phyloP scores from a whole-genome alignment of 2,888 invertebrate genomes.

The Zonitis immaculata region DNA sequence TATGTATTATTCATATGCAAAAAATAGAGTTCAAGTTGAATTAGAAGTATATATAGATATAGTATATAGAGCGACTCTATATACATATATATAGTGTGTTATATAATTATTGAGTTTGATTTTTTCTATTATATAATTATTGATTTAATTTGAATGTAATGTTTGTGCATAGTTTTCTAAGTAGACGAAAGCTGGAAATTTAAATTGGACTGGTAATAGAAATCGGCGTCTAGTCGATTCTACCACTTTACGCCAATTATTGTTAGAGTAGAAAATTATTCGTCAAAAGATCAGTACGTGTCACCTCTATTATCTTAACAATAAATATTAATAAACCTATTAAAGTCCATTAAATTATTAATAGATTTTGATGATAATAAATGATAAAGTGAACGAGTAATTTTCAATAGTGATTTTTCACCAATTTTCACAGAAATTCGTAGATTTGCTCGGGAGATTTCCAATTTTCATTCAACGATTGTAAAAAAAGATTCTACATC shows the following conservation, averaged over 20 bases:
- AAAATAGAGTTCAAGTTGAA: background rate
- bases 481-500: no score
- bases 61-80: no score
- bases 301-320: constrained; percentile 7
- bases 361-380: constrained; percentile 5
- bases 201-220: constrained; percentile 29
- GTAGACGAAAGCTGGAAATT: constrained; percentile 21
- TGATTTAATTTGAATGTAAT: no score
- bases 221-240: constrained; percentile 30
- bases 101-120: no score
- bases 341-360: constrained; percentile 7
- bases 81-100: no score
- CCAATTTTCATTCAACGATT: no score
- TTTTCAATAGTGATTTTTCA: background rate
- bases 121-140: no score
- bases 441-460: no score
- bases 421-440: no score
- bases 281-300: constrained; percentile 3
- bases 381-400: background rate
- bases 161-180: no score
- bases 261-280: constrained; percentile 13
- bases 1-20: background rate
- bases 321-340: constrained; percentile 6
- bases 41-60: background rate
- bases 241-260: constrained; percentile 24